These are phyloP conservation scores for Drosophila colorata DNA, from an alignment of 2,888 invertebrate genomes.

Conservation along the genomic window DNA sequence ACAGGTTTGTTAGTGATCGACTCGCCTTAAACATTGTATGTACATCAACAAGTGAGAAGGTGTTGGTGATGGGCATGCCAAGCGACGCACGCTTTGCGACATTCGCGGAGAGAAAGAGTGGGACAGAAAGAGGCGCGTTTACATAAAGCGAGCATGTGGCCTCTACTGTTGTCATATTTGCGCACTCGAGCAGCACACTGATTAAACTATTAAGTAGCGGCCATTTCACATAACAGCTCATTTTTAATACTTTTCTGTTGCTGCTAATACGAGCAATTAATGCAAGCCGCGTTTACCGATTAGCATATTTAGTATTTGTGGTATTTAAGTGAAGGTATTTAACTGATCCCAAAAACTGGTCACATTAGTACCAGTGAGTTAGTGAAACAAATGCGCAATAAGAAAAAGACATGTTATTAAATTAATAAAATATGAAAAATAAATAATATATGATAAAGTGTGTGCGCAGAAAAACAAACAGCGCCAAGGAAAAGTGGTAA, in stretches of 20 bases:
- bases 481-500: too few species aligned
- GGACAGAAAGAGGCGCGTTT: not conserved
- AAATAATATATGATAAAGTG: not conserved
- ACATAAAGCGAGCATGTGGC: not conserved
- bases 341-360: not conserved
- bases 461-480: too few species aligned
- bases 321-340: constrained; percentile 1
- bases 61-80: not conserved
- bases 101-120: not conserved
- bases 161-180: not conserved
- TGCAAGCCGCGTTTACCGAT: not conserved
- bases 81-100: too few species aligned
- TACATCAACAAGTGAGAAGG: not conserved
- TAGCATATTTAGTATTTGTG: not conserved
- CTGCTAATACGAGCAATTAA: not conserved
- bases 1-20: not conserved
- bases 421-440: too few species aligned
- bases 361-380: not conserved
- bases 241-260: constrained; percentile 1
- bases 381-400: not conserved
- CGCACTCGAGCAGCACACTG: not conserved
- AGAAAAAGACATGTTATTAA: too few species aligned
- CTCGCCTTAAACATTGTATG: not conserved
- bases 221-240: not conserved
- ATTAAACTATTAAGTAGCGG: constrained; percentile 1